Evolutionary conservation across 2,888 invertebrate genomes (phyloP).

Genomic region (Pterostichus niger): DNA sequence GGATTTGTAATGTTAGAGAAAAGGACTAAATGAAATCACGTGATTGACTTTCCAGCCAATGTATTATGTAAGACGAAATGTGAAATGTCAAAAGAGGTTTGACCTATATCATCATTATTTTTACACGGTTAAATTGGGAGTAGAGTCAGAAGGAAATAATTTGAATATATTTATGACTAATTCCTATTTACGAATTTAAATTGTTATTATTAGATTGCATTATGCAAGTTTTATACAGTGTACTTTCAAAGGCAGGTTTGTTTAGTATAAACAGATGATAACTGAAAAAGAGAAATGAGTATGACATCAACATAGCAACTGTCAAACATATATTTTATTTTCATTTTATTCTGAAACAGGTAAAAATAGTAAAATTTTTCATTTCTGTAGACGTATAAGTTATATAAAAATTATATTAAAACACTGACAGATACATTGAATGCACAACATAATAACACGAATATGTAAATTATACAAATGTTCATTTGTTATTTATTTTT

Average conservation of each 20-base stretch:
- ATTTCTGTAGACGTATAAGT: not conserved
- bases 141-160: conserved; percentile 7
- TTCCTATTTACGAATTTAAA: conserved; percentile 5
- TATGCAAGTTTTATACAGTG: not conserved
- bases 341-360: not conserved
- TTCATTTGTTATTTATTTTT: too few relatives aligned
- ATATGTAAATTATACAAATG: too few relatives aligned
- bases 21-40: conserved; percentile 38
- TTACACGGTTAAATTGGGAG: conserved; percentile 44
- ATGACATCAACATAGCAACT: not conserved
- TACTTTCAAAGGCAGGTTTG: not conserved
- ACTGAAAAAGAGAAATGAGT: not conserved
- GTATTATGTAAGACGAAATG: conserved; percentile 41
- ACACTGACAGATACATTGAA: not conserved
- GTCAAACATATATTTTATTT: not conserved
- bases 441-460: not conserved
- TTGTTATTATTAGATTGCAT: not conserved
- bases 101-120: conserved; percentile 65
- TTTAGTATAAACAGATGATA: too few relatives aligned
- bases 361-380: not conserved
- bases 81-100: conserved; percentile 55
- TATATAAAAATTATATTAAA: too few relatives aligned
- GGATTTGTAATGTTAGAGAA: not conserved
- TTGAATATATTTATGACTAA: conserved; percentile 25
- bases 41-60: conserved; percentile 61